Conservation (phyloP, 2,113 vertebrate genomes). For the Hippolais icterina region DNA sequence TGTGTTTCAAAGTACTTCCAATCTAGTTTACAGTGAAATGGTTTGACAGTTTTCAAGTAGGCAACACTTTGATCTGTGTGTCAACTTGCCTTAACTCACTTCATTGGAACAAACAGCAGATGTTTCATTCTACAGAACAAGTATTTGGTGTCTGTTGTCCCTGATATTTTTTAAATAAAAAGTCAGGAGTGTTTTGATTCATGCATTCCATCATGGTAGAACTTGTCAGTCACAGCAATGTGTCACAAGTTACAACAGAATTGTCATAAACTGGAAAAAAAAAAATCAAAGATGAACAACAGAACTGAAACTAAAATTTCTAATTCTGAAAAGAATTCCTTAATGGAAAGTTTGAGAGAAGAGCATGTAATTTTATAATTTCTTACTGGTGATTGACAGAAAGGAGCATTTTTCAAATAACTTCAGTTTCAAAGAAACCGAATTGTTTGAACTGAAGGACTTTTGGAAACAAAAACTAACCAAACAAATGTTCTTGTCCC, state of each 20-base stretch:
- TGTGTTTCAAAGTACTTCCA: not conserved
- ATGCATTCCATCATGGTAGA: not conserved
- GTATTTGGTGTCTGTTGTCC: not conserved
- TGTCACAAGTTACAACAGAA: not conserved
- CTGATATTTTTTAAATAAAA: not conserved
- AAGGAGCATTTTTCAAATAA: not conserved
- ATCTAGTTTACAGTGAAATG: not conserved
- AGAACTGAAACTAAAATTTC: not conserved
- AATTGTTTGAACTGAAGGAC: not conserved
- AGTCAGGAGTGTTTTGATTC: not conserved
- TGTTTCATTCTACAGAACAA: not conserved
- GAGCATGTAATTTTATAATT: not conserved
- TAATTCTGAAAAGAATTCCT: not conserved
- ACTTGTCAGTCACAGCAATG: not conserved
- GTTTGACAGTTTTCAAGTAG: constrained; percentile 45
- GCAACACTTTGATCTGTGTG: constrained; percentile 21
- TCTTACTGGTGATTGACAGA: not conserved
- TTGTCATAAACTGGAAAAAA: not conserved
- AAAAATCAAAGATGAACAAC: not conserved
- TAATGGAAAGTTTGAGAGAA: not conserved
- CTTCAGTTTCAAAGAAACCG: not conserved
- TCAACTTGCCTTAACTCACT: not conserved
- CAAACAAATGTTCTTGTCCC: not conserved
- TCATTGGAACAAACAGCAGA: not conserved
- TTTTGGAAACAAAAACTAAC: not conserved